Percentiles rank a stretch among this genome's conserved stretches.
Conservation (phyloP, 2,888 invertebrate species). For the Drosophila putrida region DNA sequence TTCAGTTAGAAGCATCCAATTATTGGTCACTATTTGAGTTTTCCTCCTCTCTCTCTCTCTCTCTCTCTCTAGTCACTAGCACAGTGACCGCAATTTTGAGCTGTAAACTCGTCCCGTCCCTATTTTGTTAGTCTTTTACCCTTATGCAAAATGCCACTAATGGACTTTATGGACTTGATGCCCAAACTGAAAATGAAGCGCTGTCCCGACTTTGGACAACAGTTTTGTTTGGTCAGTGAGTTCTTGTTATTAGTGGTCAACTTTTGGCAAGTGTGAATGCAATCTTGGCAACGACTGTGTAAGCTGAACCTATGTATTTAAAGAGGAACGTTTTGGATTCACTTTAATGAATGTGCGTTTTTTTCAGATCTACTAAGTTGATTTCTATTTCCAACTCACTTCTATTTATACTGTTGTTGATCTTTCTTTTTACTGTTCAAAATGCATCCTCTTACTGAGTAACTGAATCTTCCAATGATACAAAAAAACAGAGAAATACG, state of each 20-base stretch:
- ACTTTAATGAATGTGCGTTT: background rate
- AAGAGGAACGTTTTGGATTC: background rate
- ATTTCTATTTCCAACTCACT: too few relatives aligned
- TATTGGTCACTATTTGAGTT: conserved; percentile 51
- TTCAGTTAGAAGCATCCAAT: conserved; percentile 52
- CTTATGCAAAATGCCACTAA: conserved; percentile 74
- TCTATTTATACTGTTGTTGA: too few relatives aligned
- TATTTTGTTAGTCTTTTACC: conserved; percentile 36
- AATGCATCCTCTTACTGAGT: too few relatives aligned
- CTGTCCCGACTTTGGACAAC: conserved; percentile 30
- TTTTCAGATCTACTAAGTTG: too few relatives aligned
- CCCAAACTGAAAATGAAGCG: conserved; percentile 27
- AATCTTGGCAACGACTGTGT: conserved; percentile 16
- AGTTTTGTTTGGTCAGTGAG: conserved; percentile 28
- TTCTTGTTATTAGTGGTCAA: conserved; percentile 40
- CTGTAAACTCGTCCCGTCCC: conserved; percentile 15
- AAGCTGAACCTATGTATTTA: background rate
- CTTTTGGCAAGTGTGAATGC: conserved; percentile 16
- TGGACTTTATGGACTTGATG: conserved; percentile 63
- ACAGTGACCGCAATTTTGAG: conserved; percentile 61
- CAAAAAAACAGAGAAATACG: too few relatives aligned
- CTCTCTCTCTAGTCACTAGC: background rate
- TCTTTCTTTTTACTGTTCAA: too few relatives aligned
- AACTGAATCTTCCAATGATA: too few relatives aligned
- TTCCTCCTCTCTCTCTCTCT: conserved; percentile 4